Conservation (phyloP, 2,113 vertebrate genomes). For the Pyrgilauda ruficollis region DNA sequence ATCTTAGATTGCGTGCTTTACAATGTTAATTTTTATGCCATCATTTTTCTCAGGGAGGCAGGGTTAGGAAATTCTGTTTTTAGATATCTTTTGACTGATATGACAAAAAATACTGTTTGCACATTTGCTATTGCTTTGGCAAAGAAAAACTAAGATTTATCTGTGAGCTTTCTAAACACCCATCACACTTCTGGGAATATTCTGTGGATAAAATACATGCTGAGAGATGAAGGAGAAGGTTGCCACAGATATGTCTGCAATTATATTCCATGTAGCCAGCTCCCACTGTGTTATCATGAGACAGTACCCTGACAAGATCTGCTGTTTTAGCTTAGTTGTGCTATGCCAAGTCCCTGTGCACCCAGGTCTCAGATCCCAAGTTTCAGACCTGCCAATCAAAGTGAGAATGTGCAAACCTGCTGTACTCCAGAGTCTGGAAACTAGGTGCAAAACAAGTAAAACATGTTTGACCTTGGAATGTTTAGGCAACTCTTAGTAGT, state of each 20-base stretch:
- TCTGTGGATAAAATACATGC: background rate
- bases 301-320: background rate
- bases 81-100: slow-evolving; percentile 45
- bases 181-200: slow-evolving; percentile 36
- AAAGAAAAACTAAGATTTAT: slow-evolving; percentile 31
- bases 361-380: background rate
- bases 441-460: background rate
- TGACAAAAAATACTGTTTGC: slow-evolving; percentile 22
- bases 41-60: slow-evolving; percentile 3
- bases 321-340: background rate
- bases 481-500: background rate
- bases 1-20: background rate
- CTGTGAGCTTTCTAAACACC: slow-evolving; percentile 25
- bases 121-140: slow-evolving; percentile 36
- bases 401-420: background rate
- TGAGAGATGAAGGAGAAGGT: slow-evolving; percentile 21
- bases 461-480: background rate
- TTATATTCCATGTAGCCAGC: background rate
- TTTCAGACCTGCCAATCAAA: background rate
- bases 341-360: background rate
- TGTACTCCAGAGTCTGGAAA: background rate
- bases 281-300: background rate
- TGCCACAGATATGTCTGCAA: background rate
- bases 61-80: slow-evolving; percentile 34
- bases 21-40: background rate